Percentiles rank a stretch among this genome's conserved stretches.
These are phyloP conservation scores for Phocoena phocoena DNA, from an alignment of 2,113 vertebrate species.

Conservation along the genomic window DNA sequence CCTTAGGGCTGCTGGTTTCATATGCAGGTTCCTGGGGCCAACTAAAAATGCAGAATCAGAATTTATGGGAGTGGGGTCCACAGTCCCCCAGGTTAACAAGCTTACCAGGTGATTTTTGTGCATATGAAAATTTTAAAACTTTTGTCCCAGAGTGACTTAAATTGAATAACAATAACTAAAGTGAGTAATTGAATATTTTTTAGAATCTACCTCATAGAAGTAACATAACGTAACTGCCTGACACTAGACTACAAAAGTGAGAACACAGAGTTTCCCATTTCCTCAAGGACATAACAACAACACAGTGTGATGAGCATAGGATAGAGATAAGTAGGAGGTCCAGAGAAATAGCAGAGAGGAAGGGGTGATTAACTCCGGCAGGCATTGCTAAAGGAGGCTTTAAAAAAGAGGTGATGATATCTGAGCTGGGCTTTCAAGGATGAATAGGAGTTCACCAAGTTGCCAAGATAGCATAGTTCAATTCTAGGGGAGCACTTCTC, in stretches of 20 bases:
- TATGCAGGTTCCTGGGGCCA: neutral
- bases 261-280: neutral
- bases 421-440: neutral
- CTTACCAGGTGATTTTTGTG: neutral
- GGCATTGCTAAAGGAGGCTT: neutral
- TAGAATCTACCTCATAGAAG: neutral
- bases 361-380: neutral
- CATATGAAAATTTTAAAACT: neutral
- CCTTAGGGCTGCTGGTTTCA: neutral
- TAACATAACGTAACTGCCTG: neutral
- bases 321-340: neutral
- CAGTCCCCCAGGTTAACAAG: neutral
- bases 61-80: neutral
- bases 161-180: neutral
- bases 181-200: neutral
- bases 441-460: neutral
- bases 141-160: neutral
- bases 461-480: neutral
- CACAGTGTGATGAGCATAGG: neutral
- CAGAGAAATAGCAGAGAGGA: neutral
- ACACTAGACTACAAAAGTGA: neutral
- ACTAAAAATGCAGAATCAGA: neutral
- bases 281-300: neutral
- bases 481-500: neutral
- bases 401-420: neutral